These are phyloP conservation scores for Canis aureus DNA, from an alignment of 2,113 vertebrate species.

Conservation along the genomic window DNA sequence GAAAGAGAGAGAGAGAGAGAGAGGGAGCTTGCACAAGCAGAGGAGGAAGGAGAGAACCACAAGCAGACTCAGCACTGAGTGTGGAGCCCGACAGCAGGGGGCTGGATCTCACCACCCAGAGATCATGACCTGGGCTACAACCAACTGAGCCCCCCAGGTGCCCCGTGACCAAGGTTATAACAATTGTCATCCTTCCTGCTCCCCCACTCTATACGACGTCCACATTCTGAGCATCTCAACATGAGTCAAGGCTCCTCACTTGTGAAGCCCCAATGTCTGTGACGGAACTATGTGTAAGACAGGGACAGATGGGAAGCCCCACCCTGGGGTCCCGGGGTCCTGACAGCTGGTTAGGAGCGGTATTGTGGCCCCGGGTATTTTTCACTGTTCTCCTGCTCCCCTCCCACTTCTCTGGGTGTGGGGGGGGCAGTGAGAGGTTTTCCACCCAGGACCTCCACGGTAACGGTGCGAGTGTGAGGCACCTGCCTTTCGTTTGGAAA, in stretches of 20 bases:
- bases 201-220: not conserved
- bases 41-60: not conserved
- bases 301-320: not conserved
- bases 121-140: not conserved
- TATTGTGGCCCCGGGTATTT: not conserved
- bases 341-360: not conserved
- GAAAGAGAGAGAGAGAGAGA: not conserved
- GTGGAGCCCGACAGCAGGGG: fast-evolving
- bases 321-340: not conserved
- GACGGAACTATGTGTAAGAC: not conserved
- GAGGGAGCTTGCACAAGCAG: not conserved
- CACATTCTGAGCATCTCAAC: not conserved
- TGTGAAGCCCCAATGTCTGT: no score
- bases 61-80: not conserved
- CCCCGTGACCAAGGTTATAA: not conserved
- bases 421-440: not conserved
- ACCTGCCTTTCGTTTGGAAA: not conserved
- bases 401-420: not conserved
- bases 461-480: not conserved
- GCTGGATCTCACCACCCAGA: not conserved
- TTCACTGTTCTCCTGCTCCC: not conserved
- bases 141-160: not conserved
- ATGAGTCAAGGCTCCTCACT: not conserved
- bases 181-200: not conserved
- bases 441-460: not conserved